These are phyloP conservation scores for Caiman crocodilus DNA, from an alignment of 2,797 vertebrate genomes.

Conservation along the genomic window DNA sequence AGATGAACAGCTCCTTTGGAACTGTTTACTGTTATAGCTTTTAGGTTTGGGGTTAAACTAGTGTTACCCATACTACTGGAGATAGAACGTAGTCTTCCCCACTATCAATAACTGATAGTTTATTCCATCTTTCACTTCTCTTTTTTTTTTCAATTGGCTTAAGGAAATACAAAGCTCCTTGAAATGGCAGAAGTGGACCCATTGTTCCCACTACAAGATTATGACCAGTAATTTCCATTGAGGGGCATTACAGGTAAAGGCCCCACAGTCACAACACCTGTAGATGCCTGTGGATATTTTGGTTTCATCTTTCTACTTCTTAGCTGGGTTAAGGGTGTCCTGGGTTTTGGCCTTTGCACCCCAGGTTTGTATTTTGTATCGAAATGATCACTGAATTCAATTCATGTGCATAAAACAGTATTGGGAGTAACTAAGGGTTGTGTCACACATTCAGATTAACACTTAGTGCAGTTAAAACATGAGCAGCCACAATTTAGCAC, in stretches of 20 bases:
- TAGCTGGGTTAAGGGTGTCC: too few species aligned
- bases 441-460: too few species aligned
- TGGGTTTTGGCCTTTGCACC: too few species aligned
- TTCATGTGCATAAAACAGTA: too few species aligned
- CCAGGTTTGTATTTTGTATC: too few species aligned
- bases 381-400: too few species aligned
- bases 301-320: too few species aligned
- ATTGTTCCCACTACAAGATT: neutral
- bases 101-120: neutral
- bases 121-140: neutral
- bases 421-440: too few species aligned
- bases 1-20: neutral
- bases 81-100: neutral
- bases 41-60: neutral
- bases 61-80: fast-evolving
- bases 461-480: too few species aligned
- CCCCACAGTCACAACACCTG: neutral
- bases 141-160: neutral
- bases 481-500: too few species aligned
- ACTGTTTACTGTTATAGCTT: neutral
- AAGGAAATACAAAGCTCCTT: neutral
- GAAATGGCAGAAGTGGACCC: neutral
- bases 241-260: neutral
- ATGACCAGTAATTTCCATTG: neutral
- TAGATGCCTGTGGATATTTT: neutral